phyloP scores from a whole-genome alignment of 2,113 vertebrate species.

The Condylura cristata region DNA sequence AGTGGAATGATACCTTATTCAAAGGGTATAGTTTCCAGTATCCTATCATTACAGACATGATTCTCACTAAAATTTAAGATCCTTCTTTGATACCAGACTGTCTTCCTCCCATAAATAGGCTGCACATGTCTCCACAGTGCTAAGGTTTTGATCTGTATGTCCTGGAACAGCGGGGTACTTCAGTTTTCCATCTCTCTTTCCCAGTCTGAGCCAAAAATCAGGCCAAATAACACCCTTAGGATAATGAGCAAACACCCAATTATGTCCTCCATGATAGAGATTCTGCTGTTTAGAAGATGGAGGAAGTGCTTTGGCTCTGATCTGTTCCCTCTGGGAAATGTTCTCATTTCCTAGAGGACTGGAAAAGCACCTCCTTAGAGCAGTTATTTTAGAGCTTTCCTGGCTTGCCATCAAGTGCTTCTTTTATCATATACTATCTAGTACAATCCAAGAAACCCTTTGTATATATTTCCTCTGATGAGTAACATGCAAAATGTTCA shows the following conservation, averaged over 20 bases:
- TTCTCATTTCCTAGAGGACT: slow-evolving; percentile 47
- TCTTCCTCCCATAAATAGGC: background rate
- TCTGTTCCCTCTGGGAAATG: background rate
- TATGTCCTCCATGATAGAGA: slow-evolving; percentile 35
- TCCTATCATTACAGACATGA: background rate
- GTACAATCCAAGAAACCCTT: background rate
- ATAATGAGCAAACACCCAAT: background rate
- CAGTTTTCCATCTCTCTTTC: background rate
- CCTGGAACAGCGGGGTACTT: background rate
- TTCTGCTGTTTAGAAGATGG: slow-evolving; percentile 21
- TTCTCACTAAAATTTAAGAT: background rate
- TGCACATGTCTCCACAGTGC: background rate
- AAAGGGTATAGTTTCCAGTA: background rate
- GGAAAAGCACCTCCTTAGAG: background rate
- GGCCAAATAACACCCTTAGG: slow-evolving; percentile 1
- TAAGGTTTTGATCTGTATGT: background rate
- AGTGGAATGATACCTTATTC: background rate
- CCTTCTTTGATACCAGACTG: background rate
- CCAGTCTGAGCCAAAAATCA: background rate
- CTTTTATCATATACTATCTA: background rate
- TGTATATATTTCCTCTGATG: background rate
- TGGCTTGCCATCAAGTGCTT: background rate
- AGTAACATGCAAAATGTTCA: background rate
- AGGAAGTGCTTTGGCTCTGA: background rate
- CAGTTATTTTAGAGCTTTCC: slow-evolving; percentile 5